Conservation (phyloP, 2,113 vertebrate genomes). For the Chloebia gouldiae region DNA sequence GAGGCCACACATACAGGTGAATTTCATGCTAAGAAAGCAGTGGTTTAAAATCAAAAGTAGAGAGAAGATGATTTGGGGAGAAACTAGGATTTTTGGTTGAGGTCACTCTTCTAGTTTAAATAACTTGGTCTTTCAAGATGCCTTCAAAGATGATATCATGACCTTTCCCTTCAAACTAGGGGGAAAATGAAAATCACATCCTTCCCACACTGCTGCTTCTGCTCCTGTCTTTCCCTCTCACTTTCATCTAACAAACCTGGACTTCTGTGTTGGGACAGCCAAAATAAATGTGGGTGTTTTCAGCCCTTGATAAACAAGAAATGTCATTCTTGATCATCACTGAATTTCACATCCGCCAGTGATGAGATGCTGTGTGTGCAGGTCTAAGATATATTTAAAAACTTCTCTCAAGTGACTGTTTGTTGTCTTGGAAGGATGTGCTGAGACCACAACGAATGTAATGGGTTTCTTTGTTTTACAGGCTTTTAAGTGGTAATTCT, state of each 20-base stretch:
- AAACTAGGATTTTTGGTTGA: neutral
- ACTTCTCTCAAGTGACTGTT: neutral
- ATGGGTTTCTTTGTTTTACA: neutral
- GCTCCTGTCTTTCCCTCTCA: neutral
- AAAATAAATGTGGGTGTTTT: neutral
- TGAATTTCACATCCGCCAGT: neutral
- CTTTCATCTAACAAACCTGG: neutral
- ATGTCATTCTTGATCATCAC: neutral
- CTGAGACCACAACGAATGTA: neutral
- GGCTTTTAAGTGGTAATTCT: neutral
- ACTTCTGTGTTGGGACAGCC: neutral
- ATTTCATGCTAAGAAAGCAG: neutral
- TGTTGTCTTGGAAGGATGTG: neutral
- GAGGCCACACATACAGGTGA: conserved; percentile 87
- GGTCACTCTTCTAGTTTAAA: neutral
- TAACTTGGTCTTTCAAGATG: neutral
- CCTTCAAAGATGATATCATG: neutral
- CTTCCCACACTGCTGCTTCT: neutral
- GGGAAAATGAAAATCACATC: neutral
- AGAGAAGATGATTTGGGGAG: neutral
- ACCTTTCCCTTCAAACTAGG: neutral
- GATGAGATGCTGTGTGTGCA: neutral
- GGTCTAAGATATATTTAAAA: neutral
- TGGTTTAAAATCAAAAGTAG: neutral
- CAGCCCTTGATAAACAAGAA: neutral